Evolutionary conservation across 2,113 vertebrate species (phyloP).

Genomic region (Ameiurus melas): DNA sequence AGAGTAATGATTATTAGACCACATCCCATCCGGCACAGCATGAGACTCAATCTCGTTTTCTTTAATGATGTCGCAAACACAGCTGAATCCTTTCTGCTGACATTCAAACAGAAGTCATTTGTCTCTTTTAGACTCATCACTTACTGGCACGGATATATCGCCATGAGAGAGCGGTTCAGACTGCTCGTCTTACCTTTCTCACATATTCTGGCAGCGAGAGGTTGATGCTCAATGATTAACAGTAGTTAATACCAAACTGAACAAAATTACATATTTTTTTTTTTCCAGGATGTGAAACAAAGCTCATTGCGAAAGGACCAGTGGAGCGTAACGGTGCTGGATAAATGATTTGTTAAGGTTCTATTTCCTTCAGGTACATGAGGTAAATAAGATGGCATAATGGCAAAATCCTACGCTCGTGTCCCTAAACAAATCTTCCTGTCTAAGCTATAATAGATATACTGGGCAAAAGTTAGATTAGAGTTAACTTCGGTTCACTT

Average conservation of each 20-base stretch:
- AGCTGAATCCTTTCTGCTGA: background rate
- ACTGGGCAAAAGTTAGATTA: background rate
- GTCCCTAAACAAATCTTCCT: constrained; percentile 11
- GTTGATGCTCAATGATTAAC: constrained; percentile 55
- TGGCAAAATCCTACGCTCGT: constrained; percentile 14
- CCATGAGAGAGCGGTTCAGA: background rate
- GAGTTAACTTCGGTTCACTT: background rate
- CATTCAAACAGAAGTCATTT: background rate
- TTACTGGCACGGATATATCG: constrained; percentile 9
- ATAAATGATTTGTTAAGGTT: constrained; percentile 50
- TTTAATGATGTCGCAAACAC: background rate
- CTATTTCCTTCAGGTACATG: constrained; percentile 25
- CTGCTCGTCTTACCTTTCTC: constrained; percentile 43
- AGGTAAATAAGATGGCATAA: constrained; percentile 16
- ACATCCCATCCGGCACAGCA: background rate
- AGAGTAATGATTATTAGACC: constrained; percentile 3
- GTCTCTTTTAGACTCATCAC: background rate
- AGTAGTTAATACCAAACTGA: constrained; percentile 56
- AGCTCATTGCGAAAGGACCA: constrained; percentile 49
- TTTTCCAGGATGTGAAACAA: constrained; percentile 58
- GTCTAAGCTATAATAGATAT: background rate
- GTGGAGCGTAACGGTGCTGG: constrained; percentile 46
- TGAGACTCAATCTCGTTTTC: background rate
- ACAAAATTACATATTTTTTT: constrained; percentile 57
- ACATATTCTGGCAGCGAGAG: constrained; percentile 36